phyloP scores from a whole-genome alignment of 2,888 invertebrate genomes.

The Machimus atricapillus region DNA sequence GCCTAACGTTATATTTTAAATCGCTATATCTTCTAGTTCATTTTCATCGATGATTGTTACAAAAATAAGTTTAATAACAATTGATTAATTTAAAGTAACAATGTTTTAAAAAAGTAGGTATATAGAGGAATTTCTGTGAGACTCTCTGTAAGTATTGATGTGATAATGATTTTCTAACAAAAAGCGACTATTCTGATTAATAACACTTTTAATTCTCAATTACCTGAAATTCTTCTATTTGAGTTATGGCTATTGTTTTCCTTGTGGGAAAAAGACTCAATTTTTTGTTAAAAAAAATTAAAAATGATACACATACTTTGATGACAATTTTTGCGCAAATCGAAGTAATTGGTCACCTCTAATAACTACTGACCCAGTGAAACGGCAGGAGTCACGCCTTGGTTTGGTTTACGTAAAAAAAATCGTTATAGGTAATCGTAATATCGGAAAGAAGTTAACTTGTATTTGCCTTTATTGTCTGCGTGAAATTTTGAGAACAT shows the following conservation, averaged over 20 bases:
- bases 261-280: neutral
- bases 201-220: neutral
- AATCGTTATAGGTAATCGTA: neutral
- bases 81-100: neutral
- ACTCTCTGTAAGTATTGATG: neutral
- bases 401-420: constrained; percentile 1
- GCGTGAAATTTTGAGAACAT: constrained; percentile 26
- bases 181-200: neutral
- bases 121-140: neutral
- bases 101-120: neutral
- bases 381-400: neutral
- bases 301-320: neutral
- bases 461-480: neutral
- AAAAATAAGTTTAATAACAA: neutral
- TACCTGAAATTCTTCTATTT: neutral
- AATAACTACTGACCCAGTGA: neutral
- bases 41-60: neutral
- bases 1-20: neutral
- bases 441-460: neutral
- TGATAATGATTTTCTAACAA: neutral
- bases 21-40: neutral
- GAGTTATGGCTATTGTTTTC: neutral
- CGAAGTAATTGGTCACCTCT: neutral
- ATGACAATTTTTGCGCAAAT: neutral
- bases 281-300: neutral